Base-by-base conservation (phyloP, 2,113 vertebrate species). In the Notiomystis cincta region DNA sequence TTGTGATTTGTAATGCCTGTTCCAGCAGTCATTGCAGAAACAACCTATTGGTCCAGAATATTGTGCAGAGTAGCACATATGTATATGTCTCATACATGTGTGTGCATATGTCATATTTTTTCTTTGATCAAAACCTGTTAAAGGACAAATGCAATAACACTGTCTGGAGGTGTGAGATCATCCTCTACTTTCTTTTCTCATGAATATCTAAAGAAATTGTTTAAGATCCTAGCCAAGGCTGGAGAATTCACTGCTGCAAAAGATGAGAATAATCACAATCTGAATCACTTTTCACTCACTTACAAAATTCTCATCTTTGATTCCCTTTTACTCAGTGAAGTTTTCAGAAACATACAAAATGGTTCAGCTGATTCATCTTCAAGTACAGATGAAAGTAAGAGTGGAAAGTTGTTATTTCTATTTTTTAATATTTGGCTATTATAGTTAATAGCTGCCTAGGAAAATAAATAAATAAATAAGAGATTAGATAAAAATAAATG, bases 401-500 rank as follows among this genome's bases (percentile, higher is more conserved):
- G 27, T 31, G 7, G 13, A 38, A 65, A 72, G 28, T 58, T 70
- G 25, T 66, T 69, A 42, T 77, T 91, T 61, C 6, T 84, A 2
- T 31, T 90, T 95, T 76, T 92, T 72, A 70, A 73, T 92, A 86
- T 64, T 80, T 5, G 1, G 4, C 33, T 81, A 15, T 75, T 89
- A 54, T 5, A 6, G 9, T 47, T 77, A 82, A 67, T 15, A 90
- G 16, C 50, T 80, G n/a, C 15, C n/a, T 14, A 38, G 42, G 67
- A 83, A 82, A 93, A 95, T 58, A 96, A 93, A 79, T 66, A 92
- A 89, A 33, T 82, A 93, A 84, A 0, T 33, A 47, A 37, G 73
- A 24, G 12, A 90, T 86, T 88, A 94, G 75, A 77, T 93, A 95
- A 87, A 45, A 92, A 73, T 70, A 95, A 95, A 96, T 96, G 67